Evolutionary conservation across 2,888 invertebrate genomes (phyloP).

Genomic region (Pharmacophagus antenor): DNA sequence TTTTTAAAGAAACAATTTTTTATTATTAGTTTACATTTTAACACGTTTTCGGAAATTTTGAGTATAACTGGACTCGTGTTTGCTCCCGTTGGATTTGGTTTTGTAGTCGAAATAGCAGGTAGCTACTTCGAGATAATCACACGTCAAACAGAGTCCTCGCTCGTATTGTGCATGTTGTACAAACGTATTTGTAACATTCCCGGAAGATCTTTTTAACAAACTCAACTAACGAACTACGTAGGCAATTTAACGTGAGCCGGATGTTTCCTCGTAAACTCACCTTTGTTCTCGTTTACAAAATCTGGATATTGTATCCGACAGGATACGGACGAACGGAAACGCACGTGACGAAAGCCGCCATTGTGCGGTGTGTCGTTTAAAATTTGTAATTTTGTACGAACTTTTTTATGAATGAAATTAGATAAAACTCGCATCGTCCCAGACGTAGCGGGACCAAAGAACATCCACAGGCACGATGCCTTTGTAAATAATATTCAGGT

Average conservation of each 20-base stretch:
- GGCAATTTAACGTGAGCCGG: conserved; percentile 60
- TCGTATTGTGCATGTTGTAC: conserved; percentile 16
- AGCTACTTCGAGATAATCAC: conserved; percentile 37
- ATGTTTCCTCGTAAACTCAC: conserved; percentile 70
- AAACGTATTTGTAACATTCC: conserved; percentile 25
- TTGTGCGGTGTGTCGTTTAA: conserved; percentile 50
- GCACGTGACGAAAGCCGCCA: conserved; percentile 50
- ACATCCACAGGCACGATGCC: conserved; percentile 48
- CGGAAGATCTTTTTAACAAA: conserved; percentile 25
- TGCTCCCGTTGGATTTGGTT: conserved; percentile 59
- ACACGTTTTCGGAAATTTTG: too few species aligned
- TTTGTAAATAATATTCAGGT: conserved; percentile 75
- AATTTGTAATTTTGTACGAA: conserved; percentile 55
- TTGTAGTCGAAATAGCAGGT: conserved; percentile 54
- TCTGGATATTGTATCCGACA: conserved; percentile 57
- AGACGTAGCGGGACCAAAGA: conserved; percentile 67
- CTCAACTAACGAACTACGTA: conserved; percentile 28
- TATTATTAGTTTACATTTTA: too few species aligned
- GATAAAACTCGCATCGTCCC: conserved; percentile 49
- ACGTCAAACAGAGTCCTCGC: conserved; percentile 24
- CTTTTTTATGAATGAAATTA: conserved; percentile 46
- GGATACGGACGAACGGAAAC: conserved; percentile 64
- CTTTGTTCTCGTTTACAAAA: conserved; percentile 53
- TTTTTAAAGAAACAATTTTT: too few species aligned
- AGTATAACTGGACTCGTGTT: too few species aligned